These are phyloP conservation scores for Temnothorax ravouxi DNA, from an alignment of 2,888 invertebrate species.

Conservation along the genomic window DNA sequence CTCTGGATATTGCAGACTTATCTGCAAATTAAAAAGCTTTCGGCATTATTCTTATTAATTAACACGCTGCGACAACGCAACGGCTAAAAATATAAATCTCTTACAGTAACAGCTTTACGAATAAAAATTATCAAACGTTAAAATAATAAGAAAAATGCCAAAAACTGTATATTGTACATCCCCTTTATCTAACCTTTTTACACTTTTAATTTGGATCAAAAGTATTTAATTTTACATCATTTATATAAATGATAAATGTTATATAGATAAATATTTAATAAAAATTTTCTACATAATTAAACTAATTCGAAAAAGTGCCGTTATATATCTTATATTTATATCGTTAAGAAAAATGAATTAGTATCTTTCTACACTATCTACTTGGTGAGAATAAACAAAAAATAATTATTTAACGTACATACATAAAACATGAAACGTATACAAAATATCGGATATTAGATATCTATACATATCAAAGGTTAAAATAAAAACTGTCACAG, in stretches of 20 bases:
- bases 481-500: conserved; percentile 17
- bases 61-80: not conserved
- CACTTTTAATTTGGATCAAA: not conserved
- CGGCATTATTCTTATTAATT: not conserved
- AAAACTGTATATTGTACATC: not conserved
- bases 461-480: conserved; percentile 3
- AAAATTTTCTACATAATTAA: conserved; percentile 17
- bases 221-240: not conserved
- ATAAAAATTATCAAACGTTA: not conserved
- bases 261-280: not conserved
- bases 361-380: not conserved
- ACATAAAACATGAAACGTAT: conserved; percentile 11
- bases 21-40: conserved; percentile 47
- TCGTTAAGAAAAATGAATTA: not conserved
- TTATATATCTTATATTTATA: not conserved
- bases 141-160: conserved; percentile 26
- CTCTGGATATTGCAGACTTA: conserved; percentile 38
- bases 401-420: conserved; percentile 25
- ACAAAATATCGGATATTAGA: conserved; percentile 1
- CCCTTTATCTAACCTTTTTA: not conserved
- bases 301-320: not conserved
- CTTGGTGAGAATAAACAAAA: not conserved
- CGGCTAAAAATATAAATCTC: not conserved
- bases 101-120: not conserved
- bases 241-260: not conserved